Percentiles rank a stretch among this genome's conserved stretches.
phyloP scores from a whole-genome alignment of 2,888 invertebrate genomes.

The Tipula helvola region DNA sequence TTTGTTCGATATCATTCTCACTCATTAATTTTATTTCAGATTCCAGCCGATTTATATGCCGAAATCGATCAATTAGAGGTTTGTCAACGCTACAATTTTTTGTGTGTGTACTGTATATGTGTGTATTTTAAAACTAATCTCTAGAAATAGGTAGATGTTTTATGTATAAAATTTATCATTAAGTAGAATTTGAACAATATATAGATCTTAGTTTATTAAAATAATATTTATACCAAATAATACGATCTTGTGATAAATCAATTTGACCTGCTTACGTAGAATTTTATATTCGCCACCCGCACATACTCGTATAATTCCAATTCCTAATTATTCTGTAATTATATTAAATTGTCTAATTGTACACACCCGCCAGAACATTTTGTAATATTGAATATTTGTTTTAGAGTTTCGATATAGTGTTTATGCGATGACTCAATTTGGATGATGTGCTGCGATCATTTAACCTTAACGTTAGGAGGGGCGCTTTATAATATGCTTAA shows the following conservation, averaged over 20 bases:
- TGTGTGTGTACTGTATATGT: too few relatives aligned
- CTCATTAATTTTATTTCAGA: not conserved
- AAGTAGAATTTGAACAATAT: not conserved
- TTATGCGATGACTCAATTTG: not conserved
- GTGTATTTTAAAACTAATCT: not conserved
- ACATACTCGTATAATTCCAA: not conserved
- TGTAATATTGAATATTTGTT: not conserved
- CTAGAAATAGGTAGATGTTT: not conserved
- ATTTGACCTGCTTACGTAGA: not conserved
- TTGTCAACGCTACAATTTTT: not conserved
- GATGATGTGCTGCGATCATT: not conserved
- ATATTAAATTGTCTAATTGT: not conserved
- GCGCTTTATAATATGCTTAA: not conserved
- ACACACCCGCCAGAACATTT: not conserved
- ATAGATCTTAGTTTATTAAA: not conserved
- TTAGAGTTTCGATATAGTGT: not conserved
- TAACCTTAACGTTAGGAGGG: not conserved
- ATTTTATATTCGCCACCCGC: not conserved
- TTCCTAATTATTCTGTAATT: not conserved
- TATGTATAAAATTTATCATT: not conserved
- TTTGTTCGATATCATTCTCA: not conserved
- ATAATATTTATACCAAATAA: not conserved
- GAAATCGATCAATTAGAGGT: not conserved
- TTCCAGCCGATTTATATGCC: not conserved
- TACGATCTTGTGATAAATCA: not conserved